phyloP scores from a whole-genome alignment of 2,113 vertebrate species.

The Clarias gariepinus region DNA sequence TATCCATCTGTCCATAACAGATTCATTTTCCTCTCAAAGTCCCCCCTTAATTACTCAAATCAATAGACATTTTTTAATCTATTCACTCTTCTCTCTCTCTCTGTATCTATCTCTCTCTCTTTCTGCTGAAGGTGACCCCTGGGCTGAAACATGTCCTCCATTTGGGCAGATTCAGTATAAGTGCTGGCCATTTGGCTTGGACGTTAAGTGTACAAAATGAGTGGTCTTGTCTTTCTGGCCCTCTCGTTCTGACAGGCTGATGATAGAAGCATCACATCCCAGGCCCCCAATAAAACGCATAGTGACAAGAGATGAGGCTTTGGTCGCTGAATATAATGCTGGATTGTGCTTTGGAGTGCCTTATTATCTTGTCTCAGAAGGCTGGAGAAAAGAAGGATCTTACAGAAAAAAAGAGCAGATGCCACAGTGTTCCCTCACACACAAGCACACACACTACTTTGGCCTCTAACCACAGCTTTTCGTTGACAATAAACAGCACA shows the following conservation, averaged over 20 bases:
- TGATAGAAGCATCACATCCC: conserved; percentile 99
- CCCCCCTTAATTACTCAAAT: conserved; percentile 89
- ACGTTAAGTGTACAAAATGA: conserved; percentile 99
- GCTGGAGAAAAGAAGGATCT: conserved; percentile 97
- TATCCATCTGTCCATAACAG: conserved; percentile 47
- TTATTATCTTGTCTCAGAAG: conserved; percentile 99
- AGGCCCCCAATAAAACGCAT: conserved; percentile 95
- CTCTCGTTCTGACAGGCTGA: conserved; percentile 98
- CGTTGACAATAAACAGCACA: conserved; percentile 93
- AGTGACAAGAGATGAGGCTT: conserved; percentile 99
- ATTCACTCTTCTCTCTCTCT: conserved; percentile 61
- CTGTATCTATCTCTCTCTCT: conserved; percentile 18
- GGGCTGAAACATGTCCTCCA: conserved; percentile 91
- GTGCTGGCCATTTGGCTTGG: conserved; percentile 95
- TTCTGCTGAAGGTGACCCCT: conserved; percentile 89
- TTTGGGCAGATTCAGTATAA: conserved; percentile 91
- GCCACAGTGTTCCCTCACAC: conserved; percentile 88
- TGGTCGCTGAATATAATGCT: conserved; percentile 99
- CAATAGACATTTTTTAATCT: conserved; percentile 83
- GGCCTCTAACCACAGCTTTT: conserved; percentile 98
- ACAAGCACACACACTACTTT: conserved; percentile 83
- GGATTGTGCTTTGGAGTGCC: conserved; percentile 99
- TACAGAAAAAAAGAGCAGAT: conserved; percentile 85
- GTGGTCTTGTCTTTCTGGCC: conserved; percentile 90
- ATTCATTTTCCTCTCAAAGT: conserved; percentile 65